Evolutionary conservation across 2,113 vertebrate genomes (phyloP).

Genomic region (Ophiodon elongatus): DNA sequence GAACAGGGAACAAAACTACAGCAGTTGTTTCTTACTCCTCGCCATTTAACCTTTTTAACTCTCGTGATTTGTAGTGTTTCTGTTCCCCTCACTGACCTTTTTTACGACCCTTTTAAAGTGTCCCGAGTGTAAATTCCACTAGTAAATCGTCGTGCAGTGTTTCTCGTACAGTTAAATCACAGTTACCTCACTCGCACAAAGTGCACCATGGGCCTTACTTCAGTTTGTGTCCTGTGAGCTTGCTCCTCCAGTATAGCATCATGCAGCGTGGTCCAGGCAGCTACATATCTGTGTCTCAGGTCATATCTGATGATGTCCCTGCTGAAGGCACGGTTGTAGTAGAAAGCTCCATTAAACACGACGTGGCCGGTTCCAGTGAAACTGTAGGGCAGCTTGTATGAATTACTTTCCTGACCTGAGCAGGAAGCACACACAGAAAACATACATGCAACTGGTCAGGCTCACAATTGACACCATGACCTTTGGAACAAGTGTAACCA

Average conservation of each 20-base stretch:
- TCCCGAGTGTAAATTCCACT: not conserved
- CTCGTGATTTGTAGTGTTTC: constrained; percentile 41
- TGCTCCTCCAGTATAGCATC: constrained; percentile 91
- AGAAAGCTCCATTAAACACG: constrained; percentile 92
- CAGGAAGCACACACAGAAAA: constrained; percentile 35
- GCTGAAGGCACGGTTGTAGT: constrained; percentile 95
- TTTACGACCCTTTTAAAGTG: constrained; percentile 18
- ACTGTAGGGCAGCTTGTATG: constrained; percentile 96
- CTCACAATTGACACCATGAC: not conserved
- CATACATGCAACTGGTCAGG: not conserved
- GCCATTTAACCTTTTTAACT: constrained; percentile 24
- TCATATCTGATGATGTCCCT: constrained; percentile 94
- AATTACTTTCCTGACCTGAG: constrained; percentile 86
- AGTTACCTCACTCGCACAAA: not conserved
- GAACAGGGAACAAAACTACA: not conserved
- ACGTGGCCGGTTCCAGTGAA: constrained; percentile 95
- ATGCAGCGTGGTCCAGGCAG: constrained; percentile 93
- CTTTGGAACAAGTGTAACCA: not conserved
- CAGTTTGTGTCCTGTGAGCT: constrained; percentile 60
- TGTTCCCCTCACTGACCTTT: constrained; percentile 20
- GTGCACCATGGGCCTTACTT: constrained; percentile 49
- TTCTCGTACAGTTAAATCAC: not conserved
- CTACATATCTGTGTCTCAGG: constrained; percentile 90
- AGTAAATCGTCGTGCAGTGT: constrained; percentile 20
- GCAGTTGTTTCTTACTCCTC: not conserved